A percentile compares a stretch with the other conserved stretches of the same genome.
These are phyloP conservation scores for Threskiornis aethiopicus DNA, from an alignment of 2,797 vertebrate genomes.

Conservation along the genomic window DNA sequence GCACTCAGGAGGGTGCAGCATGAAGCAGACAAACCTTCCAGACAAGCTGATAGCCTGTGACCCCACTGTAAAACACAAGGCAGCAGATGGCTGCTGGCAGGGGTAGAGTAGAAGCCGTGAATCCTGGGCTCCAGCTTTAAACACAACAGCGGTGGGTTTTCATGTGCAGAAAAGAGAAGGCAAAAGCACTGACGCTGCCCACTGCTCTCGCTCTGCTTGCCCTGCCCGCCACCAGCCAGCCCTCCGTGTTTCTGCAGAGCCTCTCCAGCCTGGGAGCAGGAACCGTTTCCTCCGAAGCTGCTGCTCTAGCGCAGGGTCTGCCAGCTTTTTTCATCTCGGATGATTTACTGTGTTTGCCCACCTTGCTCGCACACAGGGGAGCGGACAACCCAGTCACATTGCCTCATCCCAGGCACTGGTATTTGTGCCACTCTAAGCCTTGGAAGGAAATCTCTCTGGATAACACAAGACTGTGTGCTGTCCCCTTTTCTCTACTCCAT, in stretches of 20 bases:
- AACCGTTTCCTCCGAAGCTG: fast-evolving
- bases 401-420: neutral
- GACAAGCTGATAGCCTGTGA: neutral
- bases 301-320: neutral
- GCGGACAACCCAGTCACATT: fast-evolving
- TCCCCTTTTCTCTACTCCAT: neutral
- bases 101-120: fast-evolving
- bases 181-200: neutral
- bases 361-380: fast-evolving
- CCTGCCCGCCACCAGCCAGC: neutral
- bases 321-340: fast-evolving
- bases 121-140: neutral
- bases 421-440: neutral
- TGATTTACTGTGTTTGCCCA: neutral
- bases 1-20: neutral
- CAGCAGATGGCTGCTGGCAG: neutral
- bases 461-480: neutral
- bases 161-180: neutral
- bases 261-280: neutral
- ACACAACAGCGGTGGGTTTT: neutral
- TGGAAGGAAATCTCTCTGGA: neutral
- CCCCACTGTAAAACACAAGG: neutral
- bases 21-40: neutral
- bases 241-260: fast-evolving
- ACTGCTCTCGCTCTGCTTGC: neutral